Percentiles rank a stretch among this genome's conserved stretches.
These are phyloP conservation scores for Mesorhabditis sp. DNA, from an alignment of 2,888 invertebrate species.

Conservation along the genomic window DNA sequence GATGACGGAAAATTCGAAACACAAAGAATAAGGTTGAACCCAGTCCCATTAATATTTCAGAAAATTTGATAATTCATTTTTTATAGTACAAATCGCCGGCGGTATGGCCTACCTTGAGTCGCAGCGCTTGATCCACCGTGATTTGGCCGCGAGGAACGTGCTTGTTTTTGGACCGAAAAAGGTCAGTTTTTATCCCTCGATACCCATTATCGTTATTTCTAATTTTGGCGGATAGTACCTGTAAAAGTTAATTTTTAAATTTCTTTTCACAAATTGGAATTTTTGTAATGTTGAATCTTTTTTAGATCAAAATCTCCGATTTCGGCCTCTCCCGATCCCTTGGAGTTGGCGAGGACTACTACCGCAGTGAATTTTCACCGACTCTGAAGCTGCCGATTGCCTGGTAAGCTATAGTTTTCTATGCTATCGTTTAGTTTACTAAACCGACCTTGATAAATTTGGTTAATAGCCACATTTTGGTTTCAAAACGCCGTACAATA, in stretches of 20 bases:
- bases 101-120: constrained; percentile 96
- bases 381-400: constrained; percentile 94
- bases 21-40: background rate
- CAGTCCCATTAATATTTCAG: too few relatives aligned
- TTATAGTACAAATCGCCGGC: constrained; percentile 74
- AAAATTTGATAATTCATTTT: background rate
- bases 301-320: constrained; percentile 85
- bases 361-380: constrained; percentile 94
- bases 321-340: constrained; percentile 91
- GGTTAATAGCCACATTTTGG: too few relatives aligned
- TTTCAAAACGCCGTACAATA: too few relatives aligned
- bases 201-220: background rate
- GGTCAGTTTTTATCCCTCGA: constrained; percentile 10
- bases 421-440: too few relatives aligned
- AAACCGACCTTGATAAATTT: too few relatives aligned
- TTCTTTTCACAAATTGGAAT: too few relatives aligned
- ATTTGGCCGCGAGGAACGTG: constrained; percentile 93
- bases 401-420: constrained; percentile 65
- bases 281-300: background rate
- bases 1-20: background rate
- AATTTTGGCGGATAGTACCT: background rate
- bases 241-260: too few relatives aligned
- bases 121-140: constrained; percentile 92
- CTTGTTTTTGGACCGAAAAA: constrained; percentile 75
- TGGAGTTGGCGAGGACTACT: constrained; percentile 96